Evolutionary conservation across 2,113 vertebrate species (phyloP), one percentile per base, ranked within the genome.

Genomic region (Microtus richardsoni): DNA sequence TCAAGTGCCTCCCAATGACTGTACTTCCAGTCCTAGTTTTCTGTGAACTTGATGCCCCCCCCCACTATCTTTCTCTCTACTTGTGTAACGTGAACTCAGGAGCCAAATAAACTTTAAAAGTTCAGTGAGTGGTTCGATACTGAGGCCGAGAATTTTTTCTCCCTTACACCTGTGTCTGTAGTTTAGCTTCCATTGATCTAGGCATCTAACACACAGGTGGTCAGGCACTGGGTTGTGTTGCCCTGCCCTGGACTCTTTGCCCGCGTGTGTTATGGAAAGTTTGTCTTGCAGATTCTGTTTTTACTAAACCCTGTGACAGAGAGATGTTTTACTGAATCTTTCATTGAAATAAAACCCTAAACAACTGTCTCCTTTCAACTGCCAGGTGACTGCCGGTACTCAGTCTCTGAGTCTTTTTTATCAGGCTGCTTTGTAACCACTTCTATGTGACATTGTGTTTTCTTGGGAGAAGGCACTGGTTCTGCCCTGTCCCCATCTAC

Each of bases 351-450:
- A 66, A 62, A 66, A 88, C 52, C 58, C 54, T 85, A 62, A 95
- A 74, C 49, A 95, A 97, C 93, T 44, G 6, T 21, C 60, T 96
- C 78, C 54, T 89, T 94, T 89, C 54, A 79, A 36, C 84, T 88
- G 41, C 71, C 47, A 71, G 64, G 17, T 70, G 10, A 33, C 73
- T 74, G n/a, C 54, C 71, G 54, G 82, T 94, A 26, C 89, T 58
- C 52, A 13, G 8, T 19, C 82, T 96, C 41, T 36, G 44, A 33
- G 54, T 73, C 82, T 90, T 94, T 58, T 89, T 86, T 85, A 90
- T 17, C 41, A 77, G 52, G 33, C 54, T 94, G 16, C 62, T 83
- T 93, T 79, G 17, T 49, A 89, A 90, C 77, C 60, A 47, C 39
- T 52, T 26, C 44, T 8, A 22, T 80, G n/a, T 64, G 54, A 36